Base-by-base conservation (phyloP, 1,140 invertebrate genomes). In the Delia radicum region DNA sequence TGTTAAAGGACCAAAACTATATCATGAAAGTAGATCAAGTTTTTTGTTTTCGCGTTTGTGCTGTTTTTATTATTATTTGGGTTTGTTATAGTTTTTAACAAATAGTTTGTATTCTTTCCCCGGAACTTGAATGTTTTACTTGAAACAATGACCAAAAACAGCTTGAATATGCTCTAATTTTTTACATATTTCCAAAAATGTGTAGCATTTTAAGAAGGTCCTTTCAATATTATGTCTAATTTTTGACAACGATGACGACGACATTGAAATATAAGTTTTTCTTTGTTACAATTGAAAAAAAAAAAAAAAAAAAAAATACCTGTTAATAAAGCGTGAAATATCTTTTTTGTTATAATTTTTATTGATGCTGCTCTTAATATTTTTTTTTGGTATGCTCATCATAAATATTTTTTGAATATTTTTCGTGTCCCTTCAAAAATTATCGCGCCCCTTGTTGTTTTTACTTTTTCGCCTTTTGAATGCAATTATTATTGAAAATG, bases 11-110 rank as follows among this genome's bases (percentile, higher is more conserved):
- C 65, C 65, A 69, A 69, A 69, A 69, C 65, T 69, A 33, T 69
- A 69, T 33, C 65, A 69, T 18, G 29, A 69, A 69, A 69, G 29
- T 69, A 69, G 65, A 69, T 69, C 65, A 69, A 37, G 65, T 69
- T 69, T 69, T 69, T 69, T 69, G 65, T 69, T 69, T n/a, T n/a
- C n/a, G 48, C 8, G 8, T 21, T 55, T 24, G n/a, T 15, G n/a
- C n/a, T n/a, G 37, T 42, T 42, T 42, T 10, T 42, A 15, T 42
- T 55, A 55, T 18, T 55, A 55, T 18, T 2, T 48, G n/a, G 2
- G 8, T 55, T 6, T 55, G 46, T 55, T 4, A n/a, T 48, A 15
- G n/a, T 48, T 15, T 48, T 1, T 48, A 48, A n/a, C 2, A 55
- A 55, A 55, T 21, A 55, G 24, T 21, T 55, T 55, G n/a, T 55